Percentiles rank a stretch among this genome's conserved stretches.
Evolutionary conservation across 2,888 invertebrate genomes (phyloP).

Genomic region (Drosophila multiciliata): DNA sequence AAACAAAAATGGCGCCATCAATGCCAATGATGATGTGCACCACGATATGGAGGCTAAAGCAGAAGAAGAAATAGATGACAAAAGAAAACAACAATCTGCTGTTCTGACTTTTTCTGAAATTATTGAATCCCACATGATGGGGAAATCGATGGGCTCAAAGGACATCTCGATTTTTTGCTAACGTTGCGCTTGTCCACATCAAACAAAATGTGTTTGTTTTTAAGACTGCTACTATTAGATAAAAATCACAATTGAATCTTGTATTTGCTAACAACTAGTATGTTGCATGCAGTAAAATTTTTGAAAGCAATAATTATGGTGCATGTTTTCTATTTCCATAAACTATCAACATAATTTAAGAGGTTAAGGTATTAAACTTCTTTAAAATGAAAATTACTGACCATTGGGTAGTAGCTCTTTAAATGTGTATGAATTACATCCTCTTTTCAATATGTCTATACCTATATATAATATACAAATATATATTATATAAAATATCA

Average conservation of each 20-base stretch:
- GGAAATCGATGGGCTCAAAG: background rate
- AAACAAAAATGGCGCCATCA: constrained; percentile 79
- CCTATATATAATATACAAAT: background rate
- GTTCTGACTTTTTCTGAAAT: constrained; percentile 49
- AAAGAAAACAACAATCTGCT: constrained; percentile 9
- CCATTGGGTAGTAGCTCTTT: background rate
- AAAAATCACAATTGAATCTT: background rate
- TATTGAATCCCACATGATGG: constrained; percentile 45
- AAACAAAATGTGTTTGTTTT: constrained; percentile 19
- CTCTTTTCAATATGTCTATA: background rate
- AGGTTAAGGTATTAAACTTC: background rate
- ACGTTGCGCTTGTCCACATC: constrained; percentile 41
- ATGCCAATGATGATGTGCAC: constrained; percentile 62
- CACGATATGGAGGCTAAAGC: constrained; percentile 31
- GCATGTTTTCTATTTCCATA: background rate
- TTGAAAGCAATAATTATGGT: background rate
- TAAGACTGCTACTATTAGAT: background rate
- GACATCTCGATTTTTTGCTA: constrained; percentile 41
- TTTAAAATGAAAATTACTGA: background rate
- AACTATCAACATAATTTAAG: background rate
- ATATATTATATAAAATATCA: no score
- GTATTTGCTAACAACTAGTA: background rate
- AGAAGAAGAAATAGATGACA: background rate
- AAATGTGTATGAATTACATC: background rate
- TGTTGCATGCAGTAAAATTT: background rate